These are phyloP conservation scores for Cotesia congregata DNA, from an alignment of 2,888 invertebrate species.

Conservation along the genomic window DNA sequence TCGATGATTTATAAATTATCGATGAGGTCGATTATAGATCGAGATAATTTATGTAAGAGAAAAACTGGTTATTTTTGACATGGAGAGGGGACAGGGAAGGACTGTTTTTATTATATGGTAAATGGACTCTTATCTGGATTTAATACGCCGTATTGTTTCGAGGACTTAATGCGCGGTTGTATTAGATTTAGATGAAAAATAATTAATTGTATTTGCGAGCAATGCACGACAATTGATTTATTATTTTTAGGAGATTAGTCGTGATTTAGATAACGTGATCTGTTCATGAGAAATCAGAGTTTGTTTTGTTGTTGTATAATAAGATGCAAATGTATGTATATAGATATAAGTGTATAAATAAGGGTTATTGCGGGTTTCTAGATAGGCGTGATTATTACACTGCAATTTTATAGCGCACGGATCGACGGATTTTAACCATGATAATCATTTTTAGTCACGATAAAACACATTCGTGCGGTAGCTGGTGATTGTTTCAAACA, in stretches of 20 bases:
- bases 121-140: no score
- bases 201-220: constrained; percentile 31
- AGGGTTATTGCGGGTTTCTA: constrained; percentile 36
- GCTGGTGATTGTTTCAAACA: constrained; percentile 40
- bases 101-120: no score
- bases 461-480: constrained; percentile 43
- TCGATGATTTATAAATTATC: constrained; percentile 24
- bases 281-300: constrained; percentile 36
- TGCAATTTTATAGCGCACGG: constrained; percentile 47
- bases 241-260: constrained; percentile 45
- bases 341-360: not conserved
- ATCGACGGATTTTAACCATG: constrained; percentile 39
- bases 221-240: constrained; percentile 50
- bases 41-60: no score
- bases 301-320: constrained; percentile 29
- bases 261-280: constrained; percentile 39
- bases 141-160: no score
- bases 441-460: constrained; percentile 51
- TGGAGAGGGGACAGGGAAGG: no score
- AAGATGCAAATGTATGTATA: constrained; percentile 45
- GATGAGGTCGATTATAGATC: not conserved
- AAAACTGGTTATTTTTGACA: constrained; percentile 14
- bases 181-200: constrained; percentile 8
- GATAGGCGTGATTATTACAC: constrained; percentile 49
- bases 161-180: no score